Evolutionary conservation across 2,888 invertebrate species (phyloP), one percentile per base, ranked within the genome.

Genomic region (Acleris emargana): DNA sequence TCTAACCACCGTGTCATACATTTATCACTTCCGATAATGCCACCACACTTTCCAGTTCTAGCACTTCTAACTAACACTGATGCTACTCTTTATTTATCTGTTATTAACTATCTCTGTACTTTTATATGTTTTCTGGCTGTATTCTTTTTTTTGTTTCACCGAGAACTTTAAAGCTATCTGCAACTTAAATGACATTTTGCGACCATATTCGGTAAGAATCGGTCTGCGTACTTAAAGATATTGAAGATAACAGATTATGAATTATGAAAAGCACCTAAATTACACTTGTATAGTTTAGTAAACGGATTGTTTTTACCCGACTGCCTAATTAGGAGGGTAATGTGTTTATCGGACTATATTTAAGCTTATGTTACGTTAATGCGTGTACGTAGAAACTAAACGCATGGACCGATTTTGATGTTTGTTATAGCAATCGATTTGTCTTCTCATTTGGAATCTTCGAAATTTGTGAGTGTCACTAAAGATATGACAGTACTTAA

Each of bases 1-100:
- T 62, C 69, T 67, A 75, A 75, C 75, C 76, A 76, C 75, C 74
- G 60, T 63, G 58, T 67, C 55, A 52, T 50, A 67, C 69, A 67
- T 62, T 68, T 68, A 64, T 75, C 72, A 69, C 67, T 69, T 68
- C 68, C 71, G 68, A 73, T 77, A 78, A 74, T 74, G 71, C 76
- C 73, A 73, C 71, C 71, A 75, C 67, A 71, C 53, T 70, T 69
- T 71, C 61, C 67, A 42, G 28, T 43, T 62, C n/a, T 50, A 54
- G 49, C 67, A 42, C 20, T 43, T 62, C n/a, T 50, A 54, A 54
- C 47, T 32, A 32, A 53, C 50, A 53, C 50, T 43, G 42, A 63
- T 54, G 64, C 47, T 49, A 54, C 64, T 59, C 50, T 64, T 55
- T 50, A 60, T 55, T 64, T 60, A 59, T 28, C 54, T 42, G 49